Evolutionary conservation across 2,888 invertebrate species (phyloP).

Genomic region (Diachrysia chrysitis): DNA sequence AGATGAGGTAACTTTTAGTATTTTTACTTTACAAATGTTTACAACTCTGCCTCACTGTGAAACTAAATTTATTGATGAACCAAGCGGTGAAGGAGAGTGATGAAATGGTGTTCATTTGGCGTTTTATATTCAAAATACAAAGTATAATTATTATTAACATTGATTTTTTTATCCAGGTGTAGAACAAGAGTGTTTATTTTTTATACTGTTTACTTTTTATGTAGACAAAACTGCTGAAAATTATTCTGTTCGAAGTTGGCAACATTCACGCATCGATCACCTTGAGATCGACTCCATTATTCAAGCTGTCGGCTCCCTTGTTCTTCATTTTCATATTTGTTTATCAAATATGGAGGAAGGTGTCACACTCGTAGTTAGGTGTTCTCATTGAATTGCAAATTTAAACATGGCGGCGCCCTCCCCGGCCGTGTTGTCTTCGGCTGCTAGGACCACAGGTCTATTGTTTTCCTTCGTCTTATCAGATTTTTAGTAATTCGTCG

Average conservation of each 20-base stretch:
- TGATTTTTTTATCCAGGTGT: too few relatives aligned
- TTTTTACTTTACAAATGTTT: too few relatives aligned
- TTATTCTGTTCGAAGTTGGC: background rate
- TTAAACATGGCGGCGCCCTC: slow-evolving; percentile 72
- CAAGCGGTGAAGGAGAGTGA: too few relatives aligned
- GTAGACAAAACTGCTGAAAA: background rate
- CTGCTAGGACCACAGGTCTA: slow-evolving; percentile 26
- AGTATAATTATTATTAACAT: too few relatives aligned
- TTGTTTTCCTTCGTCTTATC: slow-evolving; percentile 38
- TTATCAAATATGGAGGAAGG: slow-evolving; percentile 66
- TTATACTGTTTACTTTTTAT: too few relatives aligned
- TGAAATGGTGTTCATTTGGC: too few relatives aligned
- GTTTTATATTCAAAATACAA: too few relatives aligned
- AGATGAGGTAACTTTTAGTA: background rate
- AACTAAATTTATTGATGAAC: too few relatives aligned
- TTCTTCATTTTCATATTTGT: slow-evolving; percentile 66
- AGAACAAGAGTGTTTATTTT: too few relatives aligned
- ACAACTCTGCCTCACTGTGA: too few relatives aligned
- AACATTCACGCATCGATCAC: slow-evolving; percentile 4
- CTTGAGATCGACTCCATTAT: background rate
- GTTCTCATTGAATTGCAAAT: slow-evolving; percentile 77
- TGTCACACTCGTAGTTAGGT: slow-evolving; percentile 65
- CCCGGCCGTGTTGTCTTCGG: slow-evolving; percentile 15
- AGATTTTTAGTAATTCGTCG: slow-evolving; percentile 38
- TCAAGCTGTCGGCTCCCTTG: slow-evolving; percentile 14